Evolutionary conservation across 2,113 vertebrate species (phyloP).

Genomic region (Hypocryptadius cinnamomeus): DNA sequence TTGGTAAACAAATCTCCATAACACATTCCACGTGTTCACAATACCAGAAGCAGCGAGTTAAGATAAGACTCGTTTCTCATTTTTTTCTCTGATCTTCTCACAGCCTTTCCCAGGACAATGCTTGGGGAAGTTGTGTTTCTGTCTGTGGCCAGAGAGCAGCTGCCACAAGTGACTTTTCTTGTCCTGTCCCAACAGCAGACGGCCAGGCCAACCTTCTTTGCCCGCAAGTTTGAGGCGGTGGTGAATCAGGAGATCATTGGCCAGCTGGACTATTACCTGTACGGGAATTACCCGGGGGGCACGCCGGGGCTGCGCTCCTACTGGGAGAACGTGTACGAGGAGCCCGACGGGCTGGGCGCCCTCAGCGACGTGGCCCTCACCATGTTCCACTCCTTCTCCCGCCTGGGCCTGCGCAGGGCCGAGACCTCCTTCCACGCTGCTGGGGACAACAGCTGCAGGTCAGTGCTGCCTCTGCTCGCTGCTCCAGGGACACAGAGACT

Average conservation of each 20-base stretch:
- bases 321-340: conserved; percentile 93
- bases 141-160: not conserved
- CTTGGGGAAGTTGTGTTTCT: not conserved
- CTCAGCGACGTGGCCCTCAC: conserved; percentile 85
- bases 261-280: conserved; percentile 90
- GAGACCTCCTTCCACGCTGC: conserved; percentile 75
- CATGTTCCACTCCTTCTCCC: conserved; percentile 86
- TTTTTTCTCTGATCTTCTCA: not conserved
- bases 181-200: conserved; percentile 82
- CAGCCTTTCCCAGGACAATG: too few relatives aligned
- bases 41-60: too few relatives aligned
- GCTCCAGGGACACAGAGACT: not conserved
- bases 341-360: conserved; percentile 81
- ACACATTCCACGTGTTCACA: not conserved
- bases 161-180: not conserved
- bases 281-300: conserved; percentile 81
- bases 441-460: conserved; percentile 87
- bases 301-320: conserved; percentile 83
- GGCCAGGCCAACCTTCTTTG: conserved; percentile 93
- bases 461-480: not conserved
- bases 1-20: not conserved
- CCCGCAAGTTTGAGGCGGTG: conserved; percentile 94
- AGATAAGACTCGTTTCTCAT: too few relatives aligned
- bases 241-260: conserved; percentile 97
- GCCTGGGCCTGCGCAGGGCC: conserved; percentile 81